A percentile compares a stretch with the other conserved stretches of the same genome.
Evolutionary conservation across 2,113 vertebrate species (phyloP).

Genomic region (Brevimyrus niger): DNA sequence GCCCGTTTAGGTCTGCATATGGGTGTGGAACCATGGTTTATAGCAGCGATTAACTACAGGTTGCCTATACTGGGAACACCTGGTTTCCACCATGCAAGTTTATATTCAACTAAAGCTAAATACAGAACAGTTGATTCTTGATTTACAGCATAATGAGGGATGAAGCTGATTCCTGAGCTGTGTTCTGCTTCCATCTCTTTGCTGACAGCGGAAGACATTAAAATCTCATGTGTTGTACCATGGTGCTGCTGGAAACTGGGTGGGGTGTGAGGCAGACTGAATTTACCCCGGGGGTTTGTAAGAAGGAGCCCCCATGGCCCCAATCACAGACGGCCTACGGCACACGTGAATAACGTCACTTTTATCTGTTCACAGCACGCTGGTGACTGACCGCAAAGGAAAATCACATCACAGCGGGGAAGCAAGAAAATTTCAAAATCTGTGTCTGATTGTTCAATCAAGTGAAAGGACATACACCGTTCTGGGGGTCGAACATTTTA

Average conservation of each 20-base stretch:
- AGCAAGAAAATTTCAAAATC: not conserved
- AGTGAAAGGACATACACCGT: not conserved
- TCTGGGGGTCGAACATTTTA: not conserved
- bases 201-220: not conserved
- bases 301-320: not conserved
- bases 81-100: not conserved
- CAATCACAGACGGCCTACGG: not conserved
- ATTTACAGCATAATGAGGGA: not conserved
- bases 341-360: not conserved
- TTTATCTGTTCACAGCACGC: not conserved
- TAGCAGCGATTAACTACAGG: not conserved
- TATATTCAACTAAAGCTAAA: not conserved
- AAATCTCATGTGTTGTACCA: not conserved
- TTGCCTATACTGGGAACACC: not conserved
- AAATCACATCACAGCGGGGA: not conserved
- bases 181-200: not conserved
- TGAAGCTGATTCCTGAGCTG: not conserved
- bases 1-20: not conserved
- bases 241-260: not conserved
- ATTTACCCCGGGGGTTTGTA: not conserved
- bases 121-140: not conserved
- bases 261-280: not conserved
- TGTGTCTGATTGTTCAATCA: not conserved
- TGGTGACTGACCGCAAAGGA: not conserved
- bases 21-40: not conserved